Conservation (phyloP, 2,113 vertebrate species). For the Ursus arctos region DNA sequence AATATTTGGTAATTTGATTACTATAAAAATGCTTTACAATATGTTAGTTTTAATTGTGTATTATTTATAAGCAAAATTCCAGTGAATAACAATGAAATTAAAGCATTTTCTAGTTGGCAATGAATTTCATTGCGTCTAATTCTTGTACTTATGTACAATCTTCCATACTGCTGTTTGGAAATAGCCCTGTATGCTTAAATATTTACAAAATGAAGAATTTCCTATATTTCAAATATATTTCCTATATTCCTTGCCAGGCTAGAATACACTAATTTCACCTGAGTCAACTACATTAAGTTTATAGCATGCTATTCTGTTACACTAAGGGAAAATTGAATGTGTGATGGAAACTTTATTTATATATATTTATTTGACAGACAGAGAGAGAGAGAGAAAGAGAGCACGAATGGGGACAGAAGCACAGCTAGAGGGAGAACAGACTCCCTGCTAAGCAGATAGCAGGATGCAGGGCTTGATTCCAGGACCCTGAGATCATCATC, state of each 20-base stretch:
- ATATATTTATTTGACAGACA: too few relatives aligned
- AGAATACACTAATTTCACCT: not conserved
- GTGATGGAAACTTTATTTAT: not conserved
- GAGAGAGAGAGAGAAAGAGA: too few relatives aligned
- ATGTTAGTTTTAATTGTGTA: not conserved
- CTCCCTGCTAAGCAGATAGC: too few relatives aligned
- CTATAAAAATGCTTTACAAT: not conserved
- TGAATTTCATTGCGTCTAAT: not conserved
- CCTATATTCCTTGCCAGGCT: not conserved
- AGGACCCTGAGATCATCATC: too few relatives aligned
- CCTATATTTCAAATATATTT: not conserved
- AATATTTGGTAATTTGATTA: not conserved
- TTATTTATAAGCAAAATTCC: not conserved
- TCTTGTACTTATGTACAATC: not conserved
- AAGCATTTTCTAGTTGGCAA: not conserved
- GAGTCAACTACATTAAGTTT: not conserved
- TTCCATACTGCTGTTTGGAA: not conserved
- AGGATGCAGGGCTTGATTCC: too few relatives aligned
- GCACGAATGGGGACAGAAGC: too few relatives aligned
- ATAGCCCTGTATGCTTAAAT: not conserved
- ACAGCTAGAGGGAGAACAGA: too few relatives aligned
- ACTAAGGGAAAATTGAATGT: not conserved
- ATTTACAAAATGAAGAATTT: not conserved
- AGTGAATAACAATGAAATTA: not conserved
- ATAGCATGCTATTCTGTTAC: not conserved